These are phyloP conservation scores for Nasonia giraulti DNA, from an alignment of 1,140 invertebrate species.

Conservation along the genomic window DNA sequence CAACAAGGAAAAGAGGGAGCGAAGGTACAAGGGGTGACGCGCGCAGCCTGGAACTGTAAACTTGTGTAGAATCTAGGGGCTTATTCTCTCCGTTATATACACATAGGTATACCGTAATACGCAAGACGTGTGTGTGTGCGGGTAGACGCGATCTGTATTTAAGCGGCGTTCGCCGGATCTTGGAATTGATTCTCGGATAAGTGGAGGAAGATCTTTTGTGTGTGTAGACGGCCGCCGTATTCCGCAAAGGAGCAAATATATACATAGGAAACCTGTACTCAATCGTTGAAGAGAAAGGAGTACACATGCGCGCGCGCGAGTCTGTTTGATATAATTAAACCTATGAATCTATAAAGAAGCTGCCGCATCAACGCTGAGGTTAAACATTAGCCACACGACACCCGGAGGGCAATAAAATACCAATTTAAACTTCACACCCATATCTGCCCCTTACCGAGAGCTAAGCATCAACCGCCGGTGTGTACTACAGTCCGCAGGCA, in stretches of 20 bases:
- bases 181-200: conserved; percentile 43
- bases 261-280: too few relatives aligned
- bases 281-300: too few relatives aligned
- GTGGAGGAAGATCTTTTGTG: conserved; percentile 12
- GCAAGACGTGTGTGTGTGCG: background rate
- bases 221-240: too few relatives aligned
- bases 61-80: background rate
- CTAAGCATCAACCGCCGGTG: background rate
- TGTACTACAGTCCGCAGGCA: background rate
- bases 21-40: background rate
- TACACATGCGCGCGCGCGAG: too few relatives aligned
- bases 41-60: background rate
- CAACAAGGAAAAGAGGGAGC: conserved; percentile 30
- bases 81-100: background rate
- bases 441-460: background rate
- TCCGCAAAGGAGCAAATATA: too few relatives aligned
- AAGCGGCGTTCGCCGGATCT: conserved; percentile 33
- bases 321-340: background rate
- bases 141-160: conserved; percentile 46
- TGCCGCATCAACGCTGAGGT: background rate
- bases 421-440: background rate
- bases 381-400: background rate
- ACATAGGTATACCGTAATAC: background rate
- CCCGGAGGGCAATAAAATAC: background rate
- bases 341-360: background rate